Conservation (phyloP, 1,140 invertebrate genomes). For the Adoxophyes honmai region DNA sequence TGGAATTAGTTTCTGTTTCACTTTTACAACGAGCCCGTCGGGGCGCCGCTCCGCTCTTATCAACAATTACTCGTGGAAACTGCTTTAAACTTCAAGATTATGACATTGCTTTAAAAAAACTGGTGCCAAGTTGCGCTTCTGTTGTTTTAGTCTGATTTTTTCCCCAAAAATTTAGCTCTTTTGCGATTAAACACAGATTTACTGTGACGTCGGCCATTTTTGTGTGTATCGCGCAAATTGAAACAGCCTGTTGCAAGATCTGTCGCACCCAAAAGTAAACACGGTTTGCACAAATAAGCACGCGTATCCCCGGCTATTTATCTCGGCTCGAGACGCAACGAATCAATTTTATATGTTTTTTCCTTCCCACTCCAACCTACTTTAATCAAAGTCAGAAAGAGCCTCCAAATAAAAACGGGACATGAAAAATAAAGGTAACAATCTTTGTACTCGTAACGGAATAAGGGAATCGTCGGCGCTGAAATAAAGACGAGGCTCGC, state of each 20-base stretch:
- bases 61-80: too few species aligned
- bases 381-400: constrained; percentile 12
- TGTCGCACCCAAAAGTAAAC: not conserved
- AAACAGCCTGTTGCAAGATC: too few species aligned
- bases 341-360: constrained; percentile 16
- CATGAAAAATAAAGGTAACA: constrained; percentile 15
- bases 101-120: too few species aligned
- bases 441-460: constrained; percentile 9
- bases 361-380: constrained; percentile 7
- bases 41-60: too few species aligned
- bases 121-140: too few species aligned
- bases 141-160: too few species aligned
- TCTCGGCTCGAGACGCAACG: not conserved
- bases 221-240: too few species aligned
- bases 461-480: constrained; percentile 6
- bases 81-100: too few species aligned
- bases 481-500: constrained; percentile 3
- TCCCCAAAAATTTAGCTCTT: too few species aligned
- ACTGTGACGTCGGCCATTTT: too few species aligned
- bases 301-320: not conserved
- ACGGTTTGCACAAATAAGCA: constrained; percentile 3
- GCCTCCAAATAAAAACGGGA: constrained; percentile 11
- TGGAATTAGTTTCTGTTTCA: constrained; percentile 30
- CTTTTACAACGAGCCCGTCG: constrained; percentile 19
- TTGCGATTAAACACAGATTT: too few species aligned